phyloP scores from a whole-genome alignment of 2,888 invertebrate genomes.

The Smittia sp. region DNA sequence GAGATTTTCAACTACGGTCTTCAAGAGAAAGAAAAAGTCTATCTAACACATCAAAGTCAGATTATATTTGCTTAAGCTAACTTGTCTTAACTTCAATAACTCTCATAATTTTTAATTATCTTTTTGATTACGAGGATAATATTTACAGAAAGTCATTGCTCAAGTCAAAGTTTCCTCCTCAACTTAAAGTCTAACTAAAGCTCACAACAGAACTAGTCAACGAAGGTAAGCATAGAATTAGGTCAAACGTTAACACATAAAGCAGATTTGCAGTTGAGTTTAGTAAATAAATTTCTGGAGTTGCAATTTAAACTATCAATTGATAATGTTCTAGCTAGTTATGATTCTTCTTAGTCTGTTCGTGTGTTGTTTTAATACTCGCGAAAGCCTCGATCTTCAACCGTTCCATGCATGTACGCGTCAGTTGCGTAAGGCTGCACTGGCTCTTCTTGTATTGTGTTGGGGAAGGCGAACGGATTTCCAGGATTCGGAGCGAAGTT shows the following conservation, averaged over 20 bases:
- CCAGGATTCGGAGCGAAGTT: neutral
- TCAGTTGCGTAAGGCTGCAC: slow-evolving; percentile 66
- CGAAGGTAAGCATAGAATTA: neutral
- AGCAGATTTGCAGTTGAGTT: neutral
- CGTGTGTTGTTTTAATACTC: slow-evolving; percentile 10
- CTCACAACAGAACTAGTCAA: neutral
- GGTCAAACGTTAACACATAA: neutral
- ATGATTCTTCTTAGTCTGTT: slow-evolving; percentile 20
- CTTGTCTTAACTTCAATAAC: neutral
- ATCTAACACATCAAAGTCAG: neutral
- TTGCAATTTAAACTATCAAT: neutral
- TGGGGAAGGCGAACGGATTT: slow-evolving; percentile 56
- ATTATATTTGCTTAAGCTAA: neutral
- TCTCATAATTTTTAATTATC: neutral
- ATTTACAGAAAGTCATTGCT: slow-evolving; percentile 3
- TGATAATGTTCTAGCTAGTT: slow-evolving; percentile 37
- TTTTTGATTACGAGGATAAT: neutral
- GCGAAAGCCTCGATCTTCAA: slow-evolving; percentile 55
- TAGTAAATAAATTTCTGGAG: neutral
- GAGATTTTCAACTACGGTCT: neutral
- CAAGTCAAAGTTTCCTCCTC: neutral
- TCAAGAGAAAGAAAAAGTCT: neutral
- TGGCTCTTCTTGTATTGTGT: slow-evolving; percentile 58
- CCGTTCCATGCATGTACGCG: slow-evolving; percentile 57
- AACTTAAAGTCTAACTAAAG: neutral